phyloP scores from a whole-genome alignment of 2,113 vertebrate genomes.

The Pimephales promelas region DNA sequence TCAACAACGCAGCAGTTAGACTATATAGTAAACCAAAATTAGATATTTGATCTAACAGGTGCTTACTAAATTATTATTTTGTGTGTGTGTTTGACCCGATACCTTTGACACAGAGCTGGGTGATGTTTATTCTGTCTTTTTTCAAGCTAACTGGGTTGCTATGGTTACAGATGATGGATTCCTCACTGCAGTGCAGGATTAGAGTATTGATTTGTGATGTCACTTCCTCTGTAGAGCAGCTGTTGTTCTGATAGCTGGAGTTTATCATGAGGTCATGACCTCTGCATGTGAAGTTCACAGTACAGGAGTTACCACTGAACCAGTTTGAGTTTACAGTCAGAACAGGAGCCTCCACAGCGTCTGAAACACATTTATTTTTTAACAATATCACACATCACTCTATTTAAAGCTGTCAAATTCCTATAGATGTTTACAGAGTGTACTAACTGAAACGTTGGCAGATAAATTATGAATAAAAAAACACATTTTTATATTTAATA shows the following conservation, averaged over 20 bases:
- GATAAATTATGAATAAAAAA: too few relatives aligned
- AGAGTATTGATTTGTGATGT: neutral
- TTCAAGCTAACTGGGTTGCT: conserved; percentile 40
- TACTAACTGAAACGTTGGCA: too few relatives aligned
- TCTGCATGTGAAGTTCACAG: conserved; percentile 2
- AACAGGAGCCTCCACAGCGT: neutral
- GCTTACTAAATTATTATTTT: neutral
- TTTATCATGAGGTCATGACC: neutral
- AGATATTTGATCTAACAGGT: neutral
- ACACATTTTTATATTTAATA: too few relatives aligned
- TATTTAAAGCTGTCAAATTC: too few relatives aligned
- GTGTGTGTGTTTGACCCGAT: neutral
- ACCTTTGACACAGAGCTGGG: neutral
- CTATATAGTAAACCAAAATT: neutral
- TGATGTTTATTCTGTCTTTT: neutral
- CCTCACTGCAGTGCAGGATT: neutral
- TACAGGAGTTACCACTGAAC: neutral
- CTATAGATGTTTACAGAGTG: too few relatives aligned
- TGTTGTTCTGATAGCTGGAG: neutral
- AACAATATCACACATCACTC: too few relatives aligned
- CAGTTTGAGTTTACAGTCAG: neutral
- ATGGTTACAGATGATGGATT: conserved; percentile 37
- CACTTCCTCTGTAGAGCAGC: neutral
- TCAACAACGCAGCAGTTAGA: neutral
- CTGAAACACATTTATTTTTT: neutral